These are phyloP conservation scores for Drosophila ambigua DNA, from an alignment of 1,140 invertebrate genomes.

Conservation along the genomic window DNA sequence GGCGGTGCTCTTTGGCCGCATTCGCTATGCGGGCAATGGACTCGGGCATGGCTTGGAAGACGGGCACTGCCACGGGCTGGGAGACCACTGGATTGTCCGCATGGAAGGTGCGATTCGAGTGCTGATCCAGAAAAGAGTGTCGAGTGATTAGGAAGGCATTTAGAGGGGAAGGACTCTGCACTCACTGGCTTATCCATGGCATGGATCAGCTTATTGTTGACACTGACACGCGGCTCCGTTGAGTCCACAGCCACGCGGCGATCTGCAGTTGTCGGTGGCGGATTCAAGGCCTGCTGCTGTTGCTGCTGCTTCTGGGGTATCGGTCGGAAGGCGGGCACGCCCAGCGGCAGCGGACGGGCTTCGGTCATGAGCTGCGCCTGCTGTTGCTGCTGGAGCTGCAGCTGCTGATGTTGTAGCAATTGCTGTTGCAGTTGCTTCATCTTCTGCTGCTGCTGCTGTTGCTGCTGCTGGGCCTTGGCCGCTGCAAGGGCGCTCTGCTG, in stretches of 20 bases:
- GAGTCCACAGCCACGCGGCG: constrained; percentile 73
- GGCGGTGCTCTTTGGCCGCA: constrained; percentile 53
- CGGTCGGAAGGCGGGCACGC: constrained; percentile 90
- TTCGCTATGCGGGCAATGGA: constrained; percentile 85
- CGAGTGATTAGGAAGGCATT: background rate
- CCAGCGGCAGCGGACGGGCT: constrained; percentile 85
- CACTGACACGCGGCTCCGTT: constrained; percentile 69
- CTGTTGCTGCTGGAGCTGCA: constrained; percentile 36
- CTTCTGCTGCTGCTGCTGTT: constrained; percentile 30
- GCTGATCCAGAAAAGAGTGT: constrained; percentile 26
- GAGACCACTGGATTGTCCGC: constrained; percentile 72
- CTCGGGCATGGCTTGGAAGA: constrained; percentile 84
- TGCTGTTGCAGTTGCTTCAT: constrained; percentile 43
- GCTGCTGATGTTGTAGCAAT: constrained; percentile 34
- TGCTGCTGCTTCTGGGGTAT: constrained; percentile 86
- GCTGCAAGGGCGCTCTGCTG: constrained; percentile 31
- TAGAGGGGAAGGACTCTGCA: background rate
- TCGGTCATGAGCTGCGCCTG: constrained; percentile 83
- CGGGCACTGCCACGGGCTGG: constrained; percentile 78
- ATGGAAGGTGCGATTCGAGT: constrained; percentile 77
- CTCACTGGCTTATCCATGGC: constrained; percentile 55
- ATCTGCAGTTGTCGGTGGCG: constrained; percentile 41
- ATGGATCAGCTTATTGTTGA: constrained; percentile 72
- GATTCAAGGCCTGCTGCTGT: constrained; percentile 7
- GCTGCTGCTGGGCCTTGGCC: constrained; percentile 34